Percentiles rank a stretch among this genome's conserved stretches.
These are phyloP conservation scores for Tenualosa ilisha DNA, from an alignment of 2,797 vertebrate species.

Conservation along the genomic window DNA sequence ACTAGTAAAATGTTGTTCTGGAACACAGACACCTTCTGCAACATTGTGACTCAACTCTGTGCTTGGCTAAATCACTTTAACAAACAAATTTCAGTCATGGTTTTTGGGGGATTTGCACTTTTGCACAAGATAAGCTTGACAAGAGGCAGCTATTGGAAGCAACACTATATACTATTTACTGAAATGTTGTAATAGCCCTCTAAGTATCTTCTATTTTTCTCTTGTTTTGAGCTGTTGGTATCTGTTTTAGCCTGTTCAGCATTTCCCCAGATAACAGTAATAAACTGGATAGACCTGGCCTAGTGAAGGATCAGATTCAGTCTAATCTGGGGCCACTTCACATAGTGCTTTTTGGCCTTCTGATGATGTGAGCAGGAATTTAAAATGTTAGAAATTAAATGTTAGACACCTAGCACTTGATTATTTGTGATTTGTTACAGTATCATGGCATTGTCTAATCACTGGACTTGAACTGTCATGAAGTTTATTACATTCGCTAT, in stretches of 20 bases:
- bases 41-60: background rate
- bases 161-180: background rate
- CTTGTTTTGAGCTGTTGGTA: background rate
- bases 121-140: background rate
- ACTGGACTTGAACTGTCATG: too few relatives aligned
- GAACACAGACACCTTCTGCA: background rate
- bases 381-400: too few relatives aligned
- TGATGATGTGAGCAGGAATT: too few relatives aligned
- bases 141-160: background rate
- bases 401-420: too few relatives aligned
- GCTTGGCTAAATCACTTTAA: too few relatives aligned
- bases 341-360: too few relatives aligned
- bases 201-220: background rate
- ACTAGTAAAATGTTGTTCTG: background rate
- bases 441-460: too few relatives aligned
- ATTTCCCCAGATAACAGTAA: background rate
- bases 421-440: too few relatives aligned
- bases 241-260: background rate
- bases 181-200: background rate
- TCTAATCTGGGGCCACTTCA: too few relatives aligned
- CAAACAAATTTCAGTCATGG: background rate
- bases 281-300: background rate
- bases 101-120: background rate
- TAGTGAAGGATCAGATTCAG: background rate
- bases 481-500: too few relatives aligned